These are phyloP conservation scores for Mallotus villosus DNA, from an alignment of 2,797 vertebrate genomes.

Conservation along the genomic window DNA sequence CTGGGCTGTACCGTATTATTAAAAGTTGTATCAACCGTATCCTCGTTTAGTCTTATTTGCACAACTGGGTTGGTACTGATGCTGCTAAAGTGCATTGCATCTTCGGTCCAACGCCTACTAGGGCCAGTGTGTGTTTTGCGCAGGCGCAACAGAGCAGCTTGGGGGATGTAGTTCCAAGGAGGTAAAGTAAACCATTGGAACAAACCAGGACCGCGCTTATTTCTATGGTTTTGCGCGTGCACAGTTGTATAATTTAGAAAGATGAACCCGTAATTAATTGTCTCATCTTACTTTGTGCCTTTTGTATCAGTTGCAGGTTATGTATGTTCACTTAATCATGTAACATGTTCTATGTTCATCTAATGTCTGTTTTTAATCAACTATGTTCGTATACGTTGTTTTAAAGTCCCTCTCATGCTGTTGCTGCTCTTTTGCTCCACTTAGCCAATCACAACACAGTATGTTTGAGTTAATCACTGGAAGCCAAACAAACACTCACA, in stretches of 20 bases:
- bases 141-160: constrained; percentile 60
- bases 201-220: too few species aligned
- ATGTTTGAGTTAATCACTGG: constrained; percentile 56
- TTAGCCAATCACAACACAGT: neutral
- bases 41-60: constrained; percentile 39
- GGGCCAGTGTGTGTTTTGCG: constrained; percentile 56
- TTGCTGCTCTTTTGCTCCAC: fast-evolving
- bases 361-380: too few species aligned
- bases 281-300: too few species aligned
- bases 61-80: constrained; percentile 73
- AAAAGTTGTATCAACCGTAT: constrained; percentile 29
- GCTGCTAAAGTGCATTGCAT: constrained; percentile 74
- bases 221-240: too few species aligned
- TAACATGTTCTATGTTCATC: too few species aligned
- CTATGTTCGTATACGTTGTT: too few species aligned
- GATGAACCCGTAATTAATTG: too few species aligned
- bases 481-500: constrained; percentile 26
- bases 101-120: constrained; percentile 69
- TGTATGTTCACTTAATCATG: too few species aligned
- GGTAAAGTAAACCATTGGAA: too few species aligned
- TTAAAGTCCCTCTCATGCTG: neutral
- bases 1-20: constrained; percentile 38
- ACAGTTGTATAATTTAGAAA: too few species aligned
- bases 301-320: too few species aligned
- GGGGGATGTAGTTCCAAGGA: constrained; percentile 65